Conservation (phyloP, 1,140 invertebrate genomes). For the Drosophila suzukii region DNA sequence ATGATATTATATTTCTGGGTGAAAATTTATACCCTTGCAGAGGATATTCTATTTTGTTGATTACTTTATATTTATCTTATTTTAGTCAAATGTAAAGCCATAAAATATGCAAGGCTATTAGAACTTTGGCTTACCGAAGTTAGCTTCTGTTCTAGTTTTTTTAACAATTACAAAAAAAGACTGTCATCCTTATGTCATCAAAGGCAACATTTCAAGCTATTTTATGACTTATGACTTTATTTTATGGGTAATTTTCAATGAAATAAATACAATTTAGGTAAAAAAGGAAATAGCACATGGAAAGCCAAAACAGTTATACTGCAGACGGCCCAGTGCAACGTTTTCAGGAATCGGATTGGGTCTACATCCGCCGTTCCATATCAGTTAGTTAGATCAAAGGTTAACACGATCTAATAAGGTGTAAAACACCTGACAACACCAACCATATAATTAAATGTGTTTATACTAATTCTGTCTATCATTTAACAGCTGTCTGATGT, state of each 20-base stretch:
- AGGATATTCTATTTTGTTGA: no score
- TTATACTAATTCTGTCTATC: conserved; percentile 60
- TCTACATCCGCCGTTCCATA: conserved; percentile 36
- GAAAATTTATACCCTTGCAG: no score
- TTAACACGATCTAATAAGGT: conserved; percentile 60
- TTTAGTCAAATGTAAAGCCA: no score
- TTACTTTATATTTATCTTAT: no score
- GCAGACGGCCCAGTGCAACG: conserved; percentile 1
- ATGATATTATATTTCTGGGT: no score
- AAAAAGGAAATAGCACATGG: neutral
- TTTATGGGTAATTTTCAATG: neutral
- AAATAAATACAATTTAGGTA: neutral
- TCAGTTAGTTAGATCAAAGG: conserved; percentile 51
- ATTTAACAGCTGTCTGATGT: conserved; percentile 59
- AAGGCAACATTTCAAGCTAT: no score
- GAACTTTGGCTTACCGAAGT: no score
- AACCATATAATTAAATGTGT: conserved; percentile 60
- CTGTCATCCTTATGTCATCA: no score
- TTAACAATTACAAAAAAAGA: no score
- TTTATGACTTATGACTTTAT: no score
- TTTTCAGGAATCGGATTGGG: conserved; percentile 27
- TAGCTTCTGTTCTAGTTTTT: no score
- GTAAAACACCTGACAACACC: conserved; percentile 58
- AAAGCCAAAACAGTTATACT: neutral
- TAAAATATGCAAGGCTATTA: no score